Percentiles rank a stretch among this genome's conserved stretches.
Conservation (phyloP, 2,113 vertebrate genomes). For the Pandion haliaetus region DNA sequence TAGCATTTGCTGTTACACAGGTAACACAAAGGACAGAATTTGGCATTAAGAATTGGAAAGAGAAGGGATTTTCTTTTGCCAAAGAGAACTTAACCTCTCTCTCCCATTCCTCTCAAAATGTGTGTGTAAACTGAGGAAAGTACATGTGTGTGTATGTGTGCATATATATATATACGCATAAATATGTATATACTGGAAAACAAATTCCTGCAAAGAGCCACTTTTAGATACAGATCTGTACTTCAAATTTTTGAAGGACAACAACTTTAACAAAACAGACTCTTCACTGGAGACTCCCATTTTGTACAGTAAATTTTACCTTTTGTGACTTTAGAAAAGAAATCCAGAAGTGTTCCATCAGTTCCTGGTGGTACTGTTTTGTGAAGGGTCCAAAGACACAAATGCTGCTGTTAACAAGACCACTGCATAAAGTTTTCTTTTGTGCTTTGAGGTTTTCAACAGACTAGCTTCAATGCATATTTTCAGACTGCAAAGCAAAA, state of each 20-base stretch:
- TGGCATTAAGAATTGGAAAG: neutral
- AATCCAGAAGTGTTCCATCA: constrained; percentile 73
- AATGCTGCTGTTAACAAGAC: constrained; percentile 79
- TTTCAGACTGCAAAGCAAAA: constrained; percentile 78
- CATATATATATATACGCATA: no score
- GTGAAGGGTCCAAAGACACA: constrained; percentile 80
- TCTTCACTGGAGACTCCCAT: neutral
- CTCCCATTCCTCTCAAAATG: neutral
- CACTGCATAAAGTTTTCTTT: constrained; percentile 76
- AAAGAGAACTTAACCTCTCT: neutral
- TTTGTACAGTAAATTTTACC: constrained; percentile 43
- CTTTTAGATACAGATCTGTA: neutral
- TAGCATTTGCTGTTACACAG: neutral
- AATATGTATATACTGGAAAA: neutral
- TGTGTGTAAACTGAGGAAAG: neutral
- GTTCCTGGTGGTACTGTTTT: constrained; percentile 70
- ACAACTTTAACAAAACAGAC: neutral
- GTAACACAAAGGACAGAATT: neutral
- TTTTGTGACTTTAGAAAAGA: constrained; percentile 77
- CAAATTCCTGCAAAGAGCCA: neutral
- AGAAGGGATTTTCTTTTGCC: neutral
- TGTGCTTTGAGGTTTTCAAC: constrained; percentile 74
- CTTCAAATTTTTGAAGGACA: neutral
- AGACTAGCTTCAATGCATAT: constrained; percentile 74
- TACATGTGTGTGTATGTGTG: accelerated